Conservation (phyloP, 2,797 vertebrate species). For the Coracias cyanogaster region DNA sequence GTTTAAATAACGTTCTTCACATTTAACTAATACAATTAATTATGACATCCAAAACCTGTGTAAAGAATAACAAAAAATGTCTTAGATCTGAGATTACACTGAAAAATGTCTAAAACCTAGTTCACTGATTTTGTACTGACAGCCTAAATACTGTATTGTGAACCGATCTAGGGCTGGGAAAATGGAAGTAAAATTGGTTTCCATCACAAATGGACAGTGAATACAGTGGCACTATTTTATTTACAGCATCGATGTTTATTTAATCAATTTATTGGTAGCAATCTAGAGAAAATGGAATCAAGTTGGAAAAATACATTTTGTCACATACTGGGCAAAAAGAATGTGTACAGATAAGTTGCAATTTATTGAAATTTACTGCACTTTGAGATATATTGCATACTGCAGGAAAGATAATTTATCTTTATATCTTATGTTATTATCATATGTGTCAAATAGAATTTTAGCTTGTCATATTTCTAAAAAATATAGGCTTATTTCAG, state of each 20-base stretch:
- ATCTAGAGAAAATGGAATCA: conserved; percentile 9
- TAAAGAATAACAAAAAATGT: not conserved
- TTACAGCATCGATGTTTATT: not conserved
- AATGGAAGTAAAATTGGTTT: not conserved
- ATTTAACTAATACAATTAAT: not conserved
- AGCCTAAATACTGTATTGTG: not conserved
- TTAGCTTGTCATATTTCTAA: not conserved
- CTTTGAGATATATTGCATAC: not conserved
- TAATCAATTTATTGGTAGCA: conserved; percentile 18
- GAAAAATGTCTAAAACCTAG: not conserved
- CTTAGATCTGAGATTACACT: not conserved
- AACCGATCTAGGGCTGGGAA: not conserved
- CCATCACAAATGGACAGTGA: not conserved
- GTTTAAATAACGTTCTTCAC: not conserved
- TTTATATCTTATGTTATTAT: conserved; percentile 12
- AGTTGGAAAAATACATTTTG: conserved; percentile 22
- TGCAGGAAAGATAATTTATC: conserved; percentile 1
- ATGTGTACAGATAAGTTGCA: not conserved
- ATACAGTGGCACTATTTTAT: not conserved
- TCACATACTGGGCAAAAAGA: not conserved
- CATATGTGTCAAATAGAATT: not conserved
- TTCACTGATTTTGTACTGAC: not conserved
- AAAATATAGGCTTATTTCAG: not conserved
- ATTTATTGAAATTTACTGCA: not conserved
- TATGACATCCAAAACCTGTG: not conserved